These are phyloP conservation scores for Chelmon rostratus DNA, from an alignment of 2,797 vertebrate species.

Conservation along the genomic window DNA sequence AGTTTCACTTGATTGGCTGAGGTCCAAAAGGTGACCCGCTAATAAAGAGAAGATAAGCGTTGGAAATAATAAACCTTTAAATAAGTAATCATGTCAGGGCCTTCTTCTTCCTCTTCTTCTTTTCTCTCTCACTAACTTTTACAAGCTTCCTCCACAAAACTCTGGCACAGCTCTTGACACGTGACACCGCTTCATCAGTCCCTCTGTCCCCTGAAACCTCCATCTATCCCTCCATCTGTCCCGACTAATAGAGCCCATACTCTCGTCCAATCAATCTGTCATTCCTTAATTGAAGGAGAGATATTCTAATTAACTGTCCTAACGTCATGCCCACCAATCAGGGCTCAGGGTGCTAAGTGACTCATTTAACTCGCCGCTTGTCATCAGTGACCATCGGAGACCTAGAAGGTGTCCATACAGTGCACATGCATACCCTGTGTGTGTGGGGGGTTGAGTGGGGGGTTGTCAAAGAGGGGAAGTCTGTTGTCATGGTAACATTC, in stretches of 20 bases:
- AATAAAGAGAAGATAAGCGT: background rate
- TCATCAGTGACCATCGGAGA: background rate
- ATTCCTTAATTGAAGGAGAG: slow-evolving; percentile 31
- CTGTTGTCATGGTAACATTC: slow-evolving; percentile 39
- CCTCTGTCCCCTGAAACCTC: slow-evolving; percentile 18
- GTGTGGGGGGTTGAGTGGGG: background rate
- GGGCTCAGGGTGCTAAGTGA: background rate
- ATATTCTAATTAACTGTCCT: slow-evolving; percentile 45
- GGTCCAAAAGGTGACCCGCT: background rate
- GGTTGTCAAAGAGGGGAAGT: slow-evolving; percentile 5
- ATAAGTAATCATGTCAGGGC: background rate
- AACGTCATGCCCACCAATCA: slow-evolving; percentile 33
- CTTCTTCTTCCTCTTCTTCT: background rate
- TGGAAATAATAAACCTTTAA: background rate
- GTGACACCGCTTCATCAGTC: background rate
- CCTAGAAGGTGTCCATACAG: background rate
- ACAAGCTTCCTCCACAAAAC: background rate
- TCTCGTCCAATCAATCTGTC: slow-evolving; percentile 32
- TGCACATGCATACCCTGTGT: too few species aligned
- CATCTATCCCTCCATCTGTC: slow-evolving; percentile 37
- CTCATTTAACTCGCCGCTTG: slow-evolving; percentile 22
- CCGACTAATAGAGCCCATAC: slow-evolving; percentile 19
- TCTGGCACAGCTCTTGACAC: background rate
- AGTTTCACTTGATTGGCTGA: background rate
- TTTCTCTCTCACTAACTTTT: background rate